Percentiles rank a stretch among this genome's conserved stretches.
Conservation (phyloP, 2,888 invertebrate species). For the Agonopterix alstromeriana region DNA sequence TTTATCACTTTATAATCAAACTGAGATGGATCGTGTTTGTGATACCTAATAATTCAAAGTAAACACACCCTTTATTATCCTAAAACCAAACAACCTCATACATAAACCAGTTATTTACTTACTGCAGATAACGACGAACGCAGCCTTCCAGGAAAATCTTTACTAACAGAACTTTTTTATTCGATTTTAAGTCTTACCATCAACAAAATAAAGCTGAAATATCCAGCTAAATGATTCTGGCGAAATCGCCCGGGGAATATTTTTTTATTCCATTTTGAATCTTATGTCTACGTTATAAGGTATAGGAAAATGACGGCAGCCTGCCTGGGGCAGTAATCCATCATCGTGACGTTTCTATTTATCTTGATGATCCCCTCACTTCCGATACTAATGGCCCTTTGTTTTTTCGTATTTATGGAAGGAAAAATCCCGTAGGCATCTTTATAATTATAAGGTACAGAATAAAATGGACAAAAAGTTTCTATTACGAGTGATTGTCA, state of each 20-base stretch:
- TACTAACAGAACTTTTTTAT: too few relatives aligned
- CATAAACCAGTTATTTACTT: conserved; percentile 42
- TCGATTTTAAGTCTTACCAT: too few relatives aligned
- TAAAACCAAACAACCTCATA: conserved; percentile 21
- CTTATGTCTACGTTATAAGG: conserved; percentile 15
- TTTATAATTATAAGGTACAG: too few relatives aligned
- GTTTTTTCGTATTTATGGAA: conserved; percentile 27
- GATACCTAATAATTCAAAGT: too few relatives aligned
- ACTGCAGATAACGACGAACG: conserved; percentile 39
- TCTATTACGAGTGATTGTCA: too few relatives aligned
- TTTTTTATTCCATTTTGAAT: conserved; percentile 22
- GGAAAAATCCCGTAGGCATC: too few relatives aligned
- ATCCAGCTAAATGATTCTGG: too few relatives aligned
- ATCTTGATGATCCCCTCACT: conserved; percentile 67
- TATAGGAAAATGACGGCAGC: conserved; percentile 13
- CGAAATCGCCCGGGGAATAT: background rate
- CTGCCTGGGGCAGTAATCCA: conserved; percentile 55
- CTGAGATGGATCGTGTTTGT: too few relatives aligned
- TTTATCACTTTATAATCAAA: too few relatives aligned
- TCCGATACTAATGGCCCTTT: conserved; percentile 60
- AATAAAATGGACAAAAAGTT: too few relatives aligned
- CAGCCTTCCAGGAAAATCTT: conserved; percentile 38
- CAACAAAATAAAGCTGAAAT: too few relatives aligned
- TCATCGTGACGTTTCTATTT: conserved; percentile 72
- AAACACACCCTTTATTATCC: background rate